A percentile compares a stretch with the other conserved stretches of the same genome.
phyloP scores from a whole-genome alignment of 2,113 vertebrate species.

The Crotalus viridis region DNA sequence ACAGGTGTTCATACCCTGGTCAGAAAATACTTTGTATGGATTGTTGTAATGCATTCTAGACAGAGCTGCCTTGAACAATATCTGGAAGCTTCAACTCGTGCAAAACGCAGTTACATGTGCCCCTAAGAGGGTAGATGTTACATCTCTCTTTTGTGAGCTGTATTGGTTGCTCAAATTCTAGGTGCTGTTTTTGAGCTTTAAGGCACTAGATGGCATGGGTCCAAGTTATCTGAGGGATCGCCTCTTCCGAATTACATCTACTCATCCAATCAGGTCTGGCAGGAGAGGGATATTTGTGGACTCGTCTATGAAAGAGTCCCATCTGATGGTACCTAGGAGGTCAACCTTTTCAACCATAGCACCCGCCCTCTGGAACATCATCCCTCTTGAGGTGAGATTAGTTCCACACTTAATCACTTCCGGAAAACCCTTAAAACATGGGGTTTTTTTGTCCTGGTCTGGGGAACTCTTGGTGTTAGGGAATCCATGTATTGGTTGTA shows the following conservation, averaged over 20 bases:
- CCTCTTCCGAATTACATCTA: background rate
- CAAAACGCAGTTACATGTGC: background rate
- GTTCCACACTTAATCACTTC: background rate
- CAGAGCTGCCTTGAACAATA: background rate
- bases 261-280: background rate
- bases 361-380: background rate
- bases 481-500: background rate
- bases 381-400: background rate
- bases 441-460: background rate
- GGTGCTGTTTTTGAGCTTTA: background rate
- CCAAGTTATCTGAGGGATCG: background rate
- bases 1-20: background rate
- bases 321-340: background rate
- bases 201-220: background rate
- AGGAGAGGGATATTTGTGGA: background rate
- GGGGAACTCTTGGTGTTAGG: background rate
- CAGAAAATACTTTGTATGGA: background rate
- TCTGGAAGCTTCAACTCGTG: background rate
- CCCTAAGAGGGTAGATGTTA: background rate
- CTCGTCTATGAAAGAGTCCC: background rate
- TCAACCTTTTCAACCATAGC: background rate
- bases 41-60: background rate
- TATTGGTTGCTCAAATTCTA: background rate
- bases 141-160: background rate
- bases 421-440: background rate